A percentile compares a stretch with the other conserved stretches of the same genome.
Evolutionary conservation across 2,797 vertebrate genomes (phyloP).

Genomic region (Malurus leucopterus): DNA sequence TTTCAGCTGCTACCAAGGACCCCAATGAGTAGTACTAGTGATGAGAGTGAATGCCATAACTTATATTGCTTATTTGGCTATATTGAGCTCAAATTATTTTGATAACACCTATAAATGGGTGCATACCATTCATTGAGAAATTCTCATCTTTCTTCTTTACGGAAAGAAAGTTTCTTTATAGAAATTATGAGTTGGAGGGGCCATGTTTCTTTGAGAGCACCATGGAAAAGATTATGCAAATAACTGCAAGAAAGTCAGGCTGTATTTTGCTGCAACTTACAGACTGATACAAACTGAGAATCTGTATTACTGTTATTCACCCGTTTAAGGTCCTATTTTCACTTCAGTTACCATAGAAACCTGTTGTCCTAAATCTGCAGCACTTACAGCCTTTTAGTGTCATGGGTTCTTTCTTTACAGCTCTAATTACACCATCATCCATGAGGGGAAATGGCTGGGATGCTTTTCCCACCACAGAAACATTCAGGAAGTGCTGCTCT

Average conservation of each 20-base stretch:
- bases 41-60: background rate
- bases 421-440: conserved; percentile 65
- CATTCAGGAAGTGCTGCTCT: conserved; percentile 56
- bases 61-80: background rate
- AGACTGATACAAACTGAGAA: conserved; percentile 38
- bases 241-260: conserved; percentile 14
- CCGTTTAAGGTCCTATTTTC: conserved; percentile 56
- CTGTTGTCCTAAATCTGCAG: conserved; percentile 63
- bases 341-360: conserved; percentile 65
- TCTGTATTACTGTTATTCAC: conserved; percentile 43
- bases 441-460: conserved; percentile 64
- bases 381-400: conserved; percentile 65
- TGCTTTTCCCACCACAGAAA: conserved; percentile 65
- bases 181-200: background rate
- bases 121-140: background rate
- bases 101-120: background rate
- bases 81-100: background rate
- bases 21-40: background rate
- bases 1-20: background rate
- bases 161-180: background rate
- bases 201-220: background rate
- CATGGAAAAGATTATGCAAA: conserved; percentile 30
- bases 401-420: conserved; percentile 62
- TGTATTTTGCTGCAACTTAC: conserved; percentile 25
- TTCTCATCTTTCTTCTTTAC: background rate